Evolutionary conservation across 2,113 vertebrate genomes (phyloP), one percentile per base, ranked within the genome.

Genomic region (Callocephalon fimbriatum): DNA sequence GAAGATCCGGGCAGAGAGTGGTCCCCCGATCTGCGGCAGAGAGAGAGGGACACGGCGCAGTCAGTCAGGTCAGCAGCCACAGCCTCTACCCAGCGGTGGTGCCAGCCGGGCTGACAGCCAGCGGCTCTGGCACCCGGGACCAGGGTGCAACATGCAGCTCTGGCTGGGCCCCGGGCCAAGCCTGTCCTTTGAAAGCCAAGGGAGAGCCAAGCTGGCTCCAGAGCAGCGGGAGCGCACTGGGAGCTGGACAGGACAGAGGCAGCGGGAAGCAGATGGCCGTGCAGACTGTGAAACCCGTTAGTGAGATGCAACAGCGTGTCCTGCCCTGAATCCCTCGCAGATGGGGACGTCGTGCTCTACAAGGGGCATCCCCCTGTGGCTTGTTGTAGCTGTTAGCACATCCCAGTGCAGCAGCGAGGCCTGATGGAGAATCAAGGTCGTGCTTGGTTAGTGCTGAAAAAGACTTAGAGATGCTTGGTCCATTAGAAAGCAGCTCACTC

Each of bases 1-100:
- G 99, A 99, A 97, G 99, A 99, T 97, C 99, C 98, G 31, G 99
- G 99, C 93, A 99, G 98, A 95, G 99, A 93, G 92, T 98, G 99
- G 97, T 99, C 98, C 80, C 98, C 98, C 80, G 99, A 99, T 99
- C 99, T 99, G 98, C 97, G 98, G 97, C 98, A 98, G 98, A 98
- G 97, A 98, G 97, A 98, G 98, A 97, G 98, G 96, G 97, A 97
- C 97, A 92, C 7, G 96, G 93, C 37, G 65, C 48, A 0, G 75
- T 98, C 97, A 98, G 90, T 97, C 94, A 91, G 91, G 96, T 91
- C 89, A 85, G 78, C 96, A 97, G 96, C 93, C 95, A 87, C 40
- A 37, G 93, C 94, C 91, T 93, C 75, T 50, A 11, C 0, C 67
- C 10, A 70, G 13, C 0, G 1, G 75, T 5, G 58, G 66, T 14